Evolutionary conservation across 2,888 invertebrate species (phyloP).

Genomic region (Brachycybe producta): DNA sequence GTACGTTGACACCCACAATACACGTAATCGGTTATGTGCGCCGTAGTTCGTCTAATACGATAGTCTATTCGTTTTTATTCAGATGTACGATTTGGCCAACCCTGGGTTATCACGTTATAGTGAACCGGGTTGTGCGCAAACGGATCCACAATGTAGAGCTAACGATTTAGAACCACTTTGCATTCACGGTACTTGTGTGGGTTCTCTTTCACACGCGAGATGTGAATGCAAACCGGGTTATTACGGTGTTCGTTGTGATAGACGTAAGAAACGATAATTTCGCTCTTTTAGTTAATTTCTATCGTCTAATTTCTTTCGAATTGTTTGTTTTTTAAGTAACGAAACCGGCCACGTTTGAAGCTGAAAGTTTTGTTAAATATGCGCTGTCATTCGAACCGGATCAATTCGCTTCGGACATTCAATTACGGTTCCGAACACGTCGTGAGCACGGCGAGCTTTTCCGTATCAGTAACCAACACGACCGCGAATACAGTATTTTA

Average conservation of each 20-base stretch:
- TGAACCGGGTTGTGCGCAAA: constrained; percentile 79
- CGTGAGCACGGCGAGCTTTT: constrained; percentile 88
- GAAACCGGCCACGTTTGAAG: constrained; percentile 79
- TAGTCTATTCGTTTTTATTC: constrained; percentile 22
- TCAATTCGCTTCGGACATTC: constrained; percentile 80
- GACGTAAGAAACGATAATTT: constrained; percentile 18
- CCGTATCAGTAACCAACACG: constrained; percentile 84
- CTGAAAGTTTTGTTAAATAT: constrained; percentile 92
- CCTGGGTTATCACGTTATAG: constrained; percentile 73
- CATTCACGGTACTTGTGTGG: constrained; percentile 90
- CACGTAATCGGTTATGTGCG: neutral
- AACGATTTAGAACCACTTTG: constrained; percentile 54
- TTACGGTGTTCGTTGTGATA: constrained; percentile 51
- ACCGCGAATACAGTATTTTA: constrained; percentile 82
- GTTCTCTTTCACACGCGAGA: constrained; percentile 63
- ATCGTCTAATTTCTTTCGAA: neutral
- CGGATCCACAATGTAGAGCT: constrained; percentile 74
- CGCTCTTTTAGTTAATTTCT: neutral
- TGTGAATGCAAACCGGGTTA: constrained; percentile 94
- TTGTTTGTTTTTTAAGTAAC: constrained; percentile 40
- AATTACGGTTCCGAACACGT: constrained; percentile 82
- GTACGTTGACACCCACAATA: constrained; percentile 21
- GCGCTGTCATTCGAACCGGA: constrained; percentile 88
- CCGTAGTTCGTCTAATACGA: neutral
- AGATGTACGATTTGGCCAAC: constrained; percentile 84